These are phyloP conservation scores for Mugil cephalus DNA, from an alignment of 2,113 vertebrate genomes.

Conservation along the genomic window DNA sequence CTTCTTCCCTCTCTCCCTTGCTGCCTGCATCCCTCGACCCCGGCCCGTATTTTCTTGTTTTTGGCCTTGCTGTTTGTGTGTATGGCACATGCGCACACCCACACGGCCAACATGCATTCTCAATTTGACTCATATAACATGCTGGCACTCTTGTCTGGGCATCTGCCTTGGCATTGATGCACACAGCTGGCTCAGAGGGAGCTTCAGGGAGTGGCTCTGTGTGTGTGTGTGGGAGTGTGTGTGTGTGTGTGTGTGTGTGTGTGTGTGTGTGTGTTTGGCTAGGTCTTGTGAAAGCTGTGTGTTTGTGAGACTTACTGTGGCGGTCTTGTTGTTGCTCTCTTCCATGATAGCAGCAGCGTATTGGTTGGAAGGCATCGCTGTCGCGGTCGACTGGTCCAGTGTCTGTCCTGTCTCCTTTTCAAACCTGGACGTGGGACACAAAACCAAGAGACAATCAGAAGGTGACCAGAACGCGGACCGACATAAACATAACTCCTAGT, in stretches of 20 bases:
- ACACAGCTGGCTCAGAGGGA: slow-evolving; percentile 15
- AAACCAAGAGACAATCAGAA: background rate
- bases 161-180: slow-evolving; percentile 40
- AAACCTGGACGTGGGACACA: slow-evolving; percentile 68
- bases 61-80: slow-evolving; percentile 21
- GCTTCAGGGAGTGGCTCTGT: background rate
- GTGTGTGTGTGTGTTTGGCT: slow-evolving; percentile 13
- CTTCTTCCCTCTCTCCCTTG: background rate
- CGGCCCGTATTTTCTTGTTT: background rate
- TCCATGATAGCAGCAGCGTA: slow-evolving; percentile 78
- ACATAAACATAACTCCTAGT: background rate
- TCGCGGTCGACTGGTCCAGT: slow-evolving; percentile 54
- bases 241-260: slow-evolving; percentile 14
- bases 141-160: slow-evolving; percentile 32
- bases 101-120: slow-evolving; percentile 32
- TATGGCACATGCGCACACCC: background rate
- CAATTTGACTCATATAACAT: slow-evolving; percentile 42
- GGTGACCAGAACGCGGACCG: background rate
- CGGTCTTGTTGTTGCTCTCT: slow-evolving; percentile 80
- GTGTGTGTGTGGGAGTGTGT: slow-evolving; percentile 36
- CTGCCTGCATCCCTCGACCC: background rate
- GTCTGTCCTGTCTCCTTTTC: slow-evolving; percentile 63
- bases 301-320: slow-evolving; percentile 74
- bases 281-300: background rate
- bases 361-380: slow-evolving; percentile 82